A percentile compares a stretch with the other conserved stretches of the same genome.
Conservation (phyloP, 1,140 invertebrate genomes). For the Drosophila murphyi region DNA sequence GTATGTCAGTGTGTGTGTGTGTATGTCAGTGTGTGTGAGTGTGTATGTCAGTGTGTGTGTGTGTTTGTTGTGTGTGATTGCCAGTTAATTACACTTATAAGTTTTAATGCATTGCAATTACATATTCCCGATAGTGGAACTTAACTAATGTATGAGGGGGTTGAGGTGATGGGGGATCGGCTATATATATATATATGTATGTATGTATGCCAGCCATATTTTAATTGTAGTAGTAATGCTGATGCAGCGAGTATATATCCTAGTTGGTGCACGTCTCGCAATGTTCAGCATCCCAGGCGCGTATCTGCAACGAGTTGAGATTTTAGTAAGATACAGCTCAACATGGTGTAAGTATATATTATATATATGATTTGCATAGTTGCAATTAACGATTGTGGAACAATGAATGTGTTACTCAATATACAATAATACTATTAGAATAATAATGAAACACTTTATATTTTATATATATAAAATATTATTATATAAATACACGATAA, state of each 20-base stretch:
- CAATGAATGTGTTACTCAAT: no score
- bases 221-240: conserved; percentile 69
- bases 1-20: background rate
- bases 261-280: conserved; percentile 44
- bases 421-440: no score
- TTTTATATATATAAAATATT: no score
- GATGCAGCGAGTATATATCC: conserved; percentile 30
- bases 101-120: conserved; percentile 32
- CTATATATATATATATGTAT: conserved; percentile 27
- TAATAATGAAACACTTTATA: no score
- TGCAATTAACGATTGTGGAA: no score
- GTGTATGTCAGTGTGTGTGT: conserved; percentile 13
- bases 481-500: no score
- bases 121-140: conserved; percentile 11
- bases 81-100: conserved; percentile 23
- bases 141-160: conserved; percentile 5
- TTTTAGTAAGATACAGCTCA: background rate
- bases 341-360: no score
- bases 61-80: conserved; percentile 11
- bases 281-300: conserved; percentile 56
- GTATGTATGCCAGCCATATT: conserved; percentile 5
- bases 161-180: background rate
- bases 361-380: no score
- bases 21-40: conserved; percentile 2
- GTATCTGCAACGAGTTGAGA: conserved; percentile 25